Conservation (phyloP, 2,113 vertebrate species). For the Zosterops borbonicus region DNA sequence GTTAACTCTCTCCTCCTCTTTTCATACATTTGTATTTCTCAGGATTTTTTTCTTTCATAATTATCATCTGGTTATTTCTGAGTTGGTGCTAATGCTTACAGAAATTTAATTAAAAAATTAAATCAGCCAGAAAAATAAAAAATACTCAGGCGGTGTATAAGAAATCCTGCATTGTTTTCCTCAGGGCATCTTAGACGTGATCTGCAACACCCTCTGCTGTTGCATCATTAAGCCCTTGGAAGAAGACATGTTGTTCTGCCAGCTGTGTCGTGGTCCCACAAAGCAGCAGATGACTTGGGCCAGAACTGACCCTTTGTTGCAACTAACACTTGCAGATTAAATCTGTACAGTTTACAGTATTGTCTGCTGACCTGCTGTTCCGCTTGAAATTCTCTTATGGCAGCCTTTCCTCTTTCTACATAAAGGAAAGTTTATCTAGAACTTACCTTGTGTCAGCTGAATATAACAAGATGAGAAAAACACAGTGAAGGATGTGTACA, state of each 20-base stretch:
- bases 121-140: not conserved
- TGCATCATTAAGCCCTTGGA: not conserved
- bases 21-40: not conserved
- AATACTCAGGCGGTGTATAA: not conserved
- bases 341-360: not conserved
- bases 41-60: accelerated
- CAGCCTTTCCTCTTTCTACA: not conserved
- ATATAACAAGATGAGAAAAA: not conserved
- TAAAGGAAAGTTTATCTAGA: not conserved
- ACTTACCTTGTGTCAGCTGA: not conserved
- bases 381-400: not conserved
- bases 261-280: not conserved
- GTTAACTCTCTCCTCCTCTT: not conserved
- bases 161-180: not conserved
- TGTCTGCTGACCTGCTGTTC: not conserved
- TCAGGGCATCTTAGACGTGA: not conserved
- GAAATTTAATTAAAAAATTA: too few species aligned
- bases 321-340: not conserved
- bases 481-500: not conserved
- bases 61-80: not conserved
- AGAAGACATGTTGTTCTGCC: not conserved
- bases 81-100: not conserved
- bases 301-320: not conserved
- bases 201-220: slow-evolving; percentile 62
- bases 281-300: not conserved